Evolutionary conservation across 2,113 vertebrate genomes (phyloP).

Genomic region (Beaufortia kweichowensis): DNA sequence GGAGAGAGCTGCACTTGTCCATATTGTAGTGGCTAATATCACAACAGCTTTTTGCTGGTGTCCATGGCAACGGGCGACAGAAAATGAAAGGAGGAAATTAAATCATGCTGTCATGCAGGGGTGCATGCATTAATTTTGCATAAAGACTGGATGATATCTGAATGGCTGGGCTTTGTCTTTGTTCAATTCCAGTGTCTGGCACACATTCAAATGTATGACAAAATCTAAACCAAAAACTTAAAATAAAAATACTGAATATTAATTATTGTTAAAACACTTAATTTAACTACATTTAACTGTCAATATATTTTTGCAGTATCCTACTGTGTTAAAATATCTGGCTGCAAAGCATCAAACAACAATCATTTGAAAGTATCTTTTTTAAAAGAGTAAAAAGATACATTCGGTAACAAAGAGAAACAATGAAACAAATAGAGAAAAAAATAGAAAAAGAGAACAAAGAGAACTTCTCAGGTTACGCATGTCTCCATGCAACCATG

Average conservation of each 20-base stretch:
- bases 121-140: conserved; percentile 70
- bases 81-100: conserved; percentile 57
- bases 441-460: no score
- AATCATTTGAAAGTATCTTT: no score
- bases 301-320: no score
- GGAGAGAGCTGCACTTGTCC: conserved; percentile 62
- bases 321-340: no score
- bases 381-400: no score
- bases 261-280: neutral
- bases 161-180: conserved; percentile 40
- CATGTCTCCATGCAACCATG: no score
- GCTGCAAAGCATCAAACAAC: no score
- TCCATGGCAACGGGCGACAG: conserved; percentile 66
- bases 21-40: conserved; percentile 70
- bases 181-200: conserved; percentile 27
- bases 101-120: conserved; percentile 56
- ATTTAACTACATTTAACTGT: neutral
- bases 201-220: conserved; percentile 8
- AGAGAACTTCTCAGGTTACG: no score
- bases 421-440: no score
- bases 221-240: neutral
- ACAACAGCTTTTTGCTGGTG: conserved; percentile 65
- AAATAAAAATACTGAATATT: neutral
- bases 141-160: conserved; percentile 57
- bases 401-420: no score